These are phyloP conservation scores for Squalus acanthias DNA, from an alignment of 2,797 vertebrate genomes.

Conservation along the genomic window DNA sequence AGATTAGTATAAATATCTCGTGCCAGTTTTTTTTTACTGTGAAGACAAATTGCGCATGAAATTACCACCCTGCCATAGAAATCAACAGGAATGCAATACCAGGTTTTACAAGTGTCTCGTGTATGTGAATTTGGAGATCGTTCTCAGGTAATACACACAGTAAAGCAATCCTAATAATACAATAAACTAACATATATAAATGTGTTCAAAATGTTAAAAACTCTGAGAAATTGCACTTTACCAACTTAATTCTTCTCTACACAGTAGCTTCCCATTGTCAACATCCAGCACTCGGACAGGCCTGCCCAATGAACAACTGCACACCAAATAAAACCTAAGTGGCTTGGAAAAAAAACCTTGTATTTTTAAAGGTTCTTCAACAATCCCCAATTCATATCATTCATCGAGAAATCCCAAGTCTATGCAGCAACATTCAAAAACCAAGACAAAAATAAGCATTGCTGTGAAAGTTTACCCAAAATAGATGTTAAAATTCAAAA, in stretches of 20 bases:
- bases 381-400: neutral
- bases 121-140: neutral
- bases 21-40: neutral
- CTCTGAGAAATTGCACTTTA: neutral
- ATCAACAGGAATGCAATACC: neutral
- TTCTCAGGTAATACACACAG: neutral
- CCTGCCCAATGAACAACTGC: neutral
- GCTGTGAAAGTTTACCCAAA: neutral
- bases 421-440: neutral
- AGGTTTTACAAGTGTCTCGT: neutral
- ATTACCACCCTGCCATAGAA: neutral
- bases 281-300: neutral
- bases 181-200: neutral
- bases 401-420: neutral
- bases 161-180: neutral
- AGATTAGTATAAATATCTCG: neutral
- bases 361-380: neutral
- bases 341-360: neutral
- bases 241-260: neutral
- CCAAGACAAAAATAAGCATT: neutral
- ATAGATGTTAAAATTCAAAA: neutral
- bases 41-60: neutral
- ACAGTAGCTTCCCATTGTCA: neutral
- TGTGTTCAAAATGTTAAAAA: neutral
- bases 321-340: neutral